Evolutionary conservation across 2,113 vertebrate species (phyloP).

Genomic region (Copsychus sechellarum): DNA sequence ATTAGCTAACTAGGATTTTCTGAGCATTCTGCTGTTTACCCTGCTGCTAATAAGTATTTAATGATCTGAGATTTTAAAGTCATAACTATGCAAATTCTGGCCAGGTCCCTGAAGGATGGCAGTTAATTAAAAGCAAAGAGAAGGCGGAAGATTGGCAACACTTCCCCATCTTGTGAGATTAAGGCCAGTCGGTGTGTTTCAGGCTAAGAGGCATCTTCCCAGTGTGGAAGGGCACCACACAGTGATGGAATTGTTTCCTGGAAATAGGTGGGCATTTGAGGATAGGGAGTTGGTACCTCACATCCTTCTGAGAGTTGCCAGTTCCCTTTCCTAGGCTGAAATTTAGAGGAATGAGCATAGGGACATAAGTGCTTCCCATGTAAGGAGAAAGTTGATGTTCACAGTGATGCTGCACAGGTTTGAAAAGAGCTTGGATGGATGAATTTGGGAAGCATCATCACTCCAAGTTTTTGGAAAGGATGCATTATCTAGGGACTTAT

Average conservation of each 20-base stretch:
- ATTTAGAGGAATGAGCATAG: background rate
- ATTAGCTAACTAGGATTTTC: slow-evolving; percentile 41
- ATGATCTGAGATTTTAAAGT: slow-evolving; percentile 55
- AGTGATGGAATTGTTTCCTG: background rate
- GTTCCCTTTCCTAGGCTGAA: background rate
- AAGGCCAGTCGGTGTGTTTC: background rate
- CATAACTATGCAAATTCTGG: slow-evolving; percentile 56
- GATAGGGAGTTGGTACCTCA: background rate
- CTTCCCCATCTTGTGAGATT: background rate
- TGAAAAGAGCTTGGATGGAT: background rate
- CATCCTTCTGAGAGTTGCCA: background rate
- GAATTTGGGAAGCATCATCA: background rate
- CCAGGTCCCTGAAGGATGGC: slow-evolving; percentile 27
- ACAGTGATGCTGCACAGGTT: background rate
- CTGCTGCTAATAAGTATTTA: slow-evolving; percentile 48
- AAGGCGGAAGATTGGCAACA: background rate
- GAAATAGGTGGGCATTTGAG: background rate
- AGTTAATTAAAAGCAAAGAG: slow-evolving; percentile 50
- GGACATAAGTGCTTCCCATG: background rate
- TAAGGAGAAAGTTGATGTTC: background rate
- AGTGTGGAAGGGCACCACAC: rapidly evolving
- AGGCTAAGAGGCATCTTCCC: background rate
- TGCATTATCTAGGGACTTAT: background rate
- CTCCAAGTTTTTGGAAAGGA: background rate
- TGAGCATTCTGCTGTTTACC: slow-evolving; percentile 48